phyloP scores from a whole-genome alignment of 2,888 invertebrate species.

The Coelogynopora nodosa region DNA sequence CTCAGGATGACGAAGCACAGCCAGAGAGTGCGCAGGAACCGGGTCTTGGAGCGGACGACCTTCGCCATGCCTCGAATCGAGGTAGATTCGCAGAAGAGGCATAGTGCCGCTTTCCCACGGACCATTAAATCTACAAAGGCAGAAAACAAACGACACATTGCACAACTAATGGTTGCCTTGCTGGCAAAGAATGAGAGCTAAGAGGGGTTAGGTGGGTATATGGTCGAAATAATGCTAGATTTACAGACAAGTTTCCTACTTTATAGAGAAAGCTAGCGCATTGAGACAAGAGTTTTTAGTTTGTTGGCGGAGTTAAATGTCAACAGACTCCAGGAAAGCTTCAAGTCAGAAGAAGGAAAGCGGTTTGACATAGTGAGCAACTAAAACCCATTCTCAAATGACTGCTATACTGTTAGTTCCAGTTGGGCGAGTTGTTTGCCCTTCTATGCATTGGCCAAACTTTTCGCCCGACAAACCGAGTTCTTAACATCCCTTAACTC shows the following conservation, averaged over 20 bases:
- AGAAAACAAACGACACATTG: background rate
- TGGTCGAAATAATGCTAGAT: background rate
- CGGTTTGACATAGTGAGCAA: too few species aligned
- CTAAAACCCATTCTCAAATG: too few species aligned
- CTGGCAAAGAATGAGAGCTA: background rate
- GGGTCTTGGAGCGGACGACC: constrained; percentile 13
- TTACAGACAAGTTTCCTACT: background rate
- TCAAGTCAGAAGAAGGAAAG: background rate
- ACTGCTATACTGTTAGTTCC: too few species aligned
- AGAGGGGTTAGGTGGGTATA: background rate
- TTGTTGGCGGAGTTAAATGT: background rate
- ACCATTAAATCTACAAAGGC: background rate
- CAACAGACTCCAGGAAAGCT: background rate
- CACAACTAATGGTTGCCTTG: too few species aligned
- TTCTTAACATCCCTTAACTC: too few species aligned
- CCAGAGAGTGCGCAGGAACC: constrained; percentile 40
- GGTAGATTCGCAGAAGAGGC: constrained; percentile 40
- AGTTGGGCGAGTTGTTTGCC: background rate
- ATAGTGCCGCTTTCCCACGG: background rate
- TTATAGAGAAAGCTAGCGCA: background rate
- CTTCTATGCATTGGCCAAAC: background rate
- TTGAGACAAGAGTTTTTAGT: background rate
- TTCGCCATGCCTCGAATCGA: constrained; percentile 46
- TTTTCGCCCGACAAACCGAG: background rate
- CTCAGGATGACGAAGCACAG: constrained; percentile 41